Evolutionary conservation across 2,113 vertebrate genomes (phyloP), one percentile per base, ranked within the genome.

Genomic region (Merops nubicus): DNA sequence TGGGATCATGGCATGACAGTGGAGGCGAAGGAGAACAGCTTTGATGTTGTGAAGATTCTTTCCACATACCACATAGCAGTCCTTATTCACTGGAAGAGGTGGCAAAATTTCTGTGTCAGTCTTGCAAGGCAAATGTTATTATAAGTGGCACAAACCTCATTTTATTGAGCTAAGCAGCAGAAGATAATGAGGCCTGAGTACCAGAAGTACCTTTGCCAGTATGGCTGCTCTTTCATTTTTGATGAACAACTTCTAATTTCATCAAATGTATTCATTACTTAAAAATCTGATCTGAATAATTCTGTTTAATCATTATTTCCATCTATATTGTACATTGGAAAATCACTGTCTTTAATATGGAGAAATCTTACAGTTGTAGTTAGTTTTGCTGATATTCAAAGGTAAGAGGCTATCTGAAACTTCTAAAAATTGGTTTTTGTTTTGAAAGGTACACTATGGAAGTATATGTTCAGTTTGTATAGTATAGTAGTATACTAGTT

Each of bases 261-360:
- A n/a, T 88, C 50, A 93, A 65, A 69, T 48, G 7, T 79, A 77
- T 89, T 95, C 48, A 77, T 93, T 95, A 88, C 84, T 87, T 82
- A 77, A 80, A 84, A 81, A 74, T 73, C n/a, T 33, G 60, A 74
- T 76, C 85, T 89, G 78, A 93, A 77, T 94, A 91, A 91, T 91
- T 80, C 75, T 75, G 17, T 81, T 40, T 72, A 50, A 65, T 89
- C 51, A 45, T 25, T 13, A 40, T 85, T 81, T 57, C 45, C 15
- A 19, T 54, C 29, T 80, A n/a, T 36, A 25, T 20, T 31, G 19
- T 48, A 26, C 15, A 16, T 31, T 70, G 40, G 51, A 54, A 80
- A 72, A 50, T 60, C 31, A 19, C 21, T 75, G 60, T 60, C 40
- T 78, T 42, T 51, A 29, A 12, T 50, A 79, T 64, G 31, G 36